Percentiles rank a stretch among this genome's conserved stretches.
These are phyloP conservation scores for Mamestra brassicae DNA, from an alignment of 2,888 invertebrate genomes.

Conservation along the genomic window DNA sequence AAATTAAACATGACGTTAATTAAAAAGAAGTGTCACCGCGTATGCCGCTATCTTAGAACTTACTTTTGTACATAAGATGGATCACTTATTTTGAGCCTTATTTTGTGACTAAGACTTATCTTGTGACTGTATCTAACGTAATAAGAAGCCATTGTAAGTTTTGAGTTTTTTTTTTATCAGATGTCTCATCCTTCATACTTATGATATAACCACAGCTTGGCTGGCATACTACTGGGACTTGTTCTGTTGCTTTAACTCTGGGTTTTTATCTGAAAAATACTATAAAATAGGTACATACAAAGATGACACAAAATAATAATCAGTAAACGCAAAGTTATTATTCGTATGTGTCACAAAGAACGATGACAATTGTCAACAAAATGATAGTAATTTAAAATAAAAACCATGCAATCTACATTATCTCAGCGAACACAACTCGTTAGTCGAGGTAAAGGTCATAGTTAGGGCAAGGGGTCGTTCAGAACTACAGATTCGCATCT, in stretches of 20 bases:
- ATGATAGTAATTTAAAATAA: slow-evolving; percentile 41
- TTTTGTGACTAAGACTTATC: slow-evolving; percentile 2
- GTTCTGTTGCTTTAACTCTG: too few species aligned
- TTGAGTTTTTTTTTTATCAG: background rate
- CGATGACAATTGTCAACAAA: slow-evolving; percentile 32
- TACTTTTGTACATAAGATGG: slow-evolving; percentile 6
- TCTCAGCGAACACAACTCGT: slow-evolving; percentile 25
- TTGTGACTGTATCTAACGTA: background rate
- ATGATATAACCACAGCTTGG: too few species aligned
- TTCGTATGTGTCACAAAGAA: slow-evolving; percentile 2
- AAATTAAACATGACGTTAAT: slow-evolving; percentile 50
- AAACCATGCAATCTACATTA: slow-evolving; percentile 28
- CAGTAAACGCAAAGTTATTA: background rate
- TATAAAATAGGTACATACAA: too few species aligned
- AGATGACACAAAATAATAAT: too few species aligned
- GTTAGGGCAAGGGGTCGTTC: slow-evolving; percentile 52
- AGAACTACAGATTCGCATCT: slow-evolving; percentile 42
- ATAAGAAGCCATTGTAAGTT: background rate
- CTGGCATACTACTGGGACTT: too few species aligned
- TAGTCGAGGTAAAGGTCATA: slow-evolving; percentile 45
- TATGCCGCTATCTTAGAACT: slow-evolving; percentile 17
- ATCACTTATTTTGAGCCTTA: slow-evolving; percentile 33
- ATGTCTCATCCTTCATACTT: too few species aligned
- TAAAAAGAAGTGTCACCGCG: slow-evolving; percentile 42
- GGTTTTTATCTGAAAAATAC: too few species aligned